Evolutionary conservation across 1,140 invertebrate genomes (phyloP), one percentile per base, ranked within the genome.

Genomic region (Ceratosolen solmsi): DNA sequence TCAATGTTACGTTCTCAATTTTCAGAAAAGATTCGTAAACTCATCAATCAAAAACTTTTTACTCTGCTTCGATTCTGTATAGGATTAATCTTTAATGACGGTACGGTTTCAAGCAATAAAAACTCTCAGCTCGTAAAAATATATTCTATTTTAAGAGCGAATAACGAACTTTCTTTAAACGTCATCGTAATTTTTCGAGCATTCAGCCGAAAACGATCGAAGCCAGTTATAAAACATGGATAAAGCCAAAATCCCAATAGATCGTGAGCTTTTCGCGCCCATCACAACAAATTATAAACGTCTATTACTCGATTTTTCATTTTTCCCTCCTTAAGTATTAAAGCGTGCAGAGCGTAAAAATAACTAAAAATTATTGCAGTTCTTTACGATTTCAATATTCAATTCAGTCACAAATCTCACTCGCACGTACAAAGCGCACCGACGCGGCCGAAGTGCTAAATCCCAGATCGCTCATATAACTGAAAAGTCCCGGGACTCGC

Each of bases 21-120:
- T 82, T 77, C 65, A 70, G 41, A 72, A 71, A 77, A 60, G 46
- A 71, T 58, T 76, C 51, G 73, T 76, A 82, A 77, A 71, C 58
- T 60, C 80, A 76, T 76, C 72, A 71, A 82, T 82, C 73, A 82
- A 56, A 46, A n/a, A 72, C 49, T 70, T 63, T 80, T 72, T 73
- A 72, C n/a, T 73, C 54, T n/a, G 22, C 36, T 56, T 79, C 51
- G 46, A 75, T 77, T 33, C n/a, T 27, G 58, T 65, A 30, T 33
- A 33, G 78, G 54, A 72, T 79, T 72, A 60, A 79, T 72, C 33
- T 71, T 80, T 80, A 63, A 73, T 73, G 54, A 80, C 58, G 46
- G 17, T 58, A 46, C 30, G 49, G 30, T 71, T 65, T 56, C 33
- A 1, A 22, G 27, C 46, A 25, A 51, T 68, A 78, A 78, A 68